These are phyloP conservation scores for Parazoanthus swiftii DNA, from an alignment of 92 coral and sea anemone genomes.

Conservation along the genomic window DNA sequence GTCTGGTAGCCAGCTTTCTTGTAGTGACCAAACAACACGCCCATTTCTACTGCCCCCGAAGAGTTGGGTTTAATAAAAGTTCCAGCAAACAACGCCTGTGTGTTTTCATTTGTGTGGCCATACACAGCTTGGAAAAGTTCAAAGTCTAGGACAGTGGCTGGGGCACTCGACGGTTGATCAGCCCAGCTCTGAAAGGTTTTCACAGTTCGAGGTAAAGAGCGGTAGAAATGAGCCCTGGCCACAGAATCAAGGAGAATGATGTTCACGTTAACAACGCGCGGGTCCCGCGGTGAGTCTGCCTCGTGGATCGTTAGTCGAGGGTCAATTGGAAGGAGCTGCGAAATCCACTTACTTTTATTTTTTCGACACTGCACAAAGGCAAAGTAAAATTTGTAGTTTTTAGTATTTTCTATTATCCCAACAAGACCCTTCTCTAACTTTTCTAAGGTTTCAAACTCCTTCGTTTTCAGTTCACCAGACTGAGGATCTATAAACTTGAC, in stretches of 20 bases:
- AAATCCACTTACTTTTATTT: conserved; percentile 27
- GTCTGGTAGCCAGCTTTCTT: conserved; percentile 86
- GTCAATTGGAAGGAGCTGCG: conserved; percentile 71
- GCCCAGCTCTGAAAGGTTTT: conserved; percentile 64
- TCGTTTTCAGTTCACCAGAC: background rate
- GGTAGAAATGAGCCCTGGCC: conserved; percentile 89
- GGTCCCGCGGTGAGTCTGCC: conserved; percentile 37
- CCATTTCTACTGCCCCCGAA: conserved; percentile 58
- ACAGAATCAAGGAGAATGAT: conserved; percentile 78
- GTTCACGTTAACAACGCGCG: conserved; percentile 64
- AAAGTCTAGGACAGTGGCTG: conserved; percentile 73
- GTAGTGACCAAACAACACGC: conserved; percentile 66
- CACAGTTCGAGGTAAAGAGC: conserved; percentile 81
- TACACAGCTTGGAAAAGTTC: conserved; percentile 83
- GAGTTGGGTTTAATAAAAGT: conserved; percentile 41
- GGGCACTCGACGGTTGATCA: conserved; percentile 43
- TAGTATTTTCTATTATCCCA: conserved; percentile 38
- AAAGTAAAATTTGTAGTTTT: conserved; percentile 51
- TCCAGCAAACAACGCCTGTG: conserved; percentile 86
- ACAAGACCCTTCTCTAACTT: conserved; percentile 57
- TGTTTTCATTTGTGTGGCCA: conserved; percentile 83
- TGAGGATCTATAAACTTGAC: conserved; percentile 1
- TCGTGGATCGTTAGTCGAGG: conserved; percentile 62
- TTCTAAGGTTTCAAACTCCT: conserved; percentile 10
- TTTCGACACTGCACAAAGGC: conserved; percentile 59